Evolutionary conservation across 2,113 vertebrate genomes (phyloP).

Genomic region (Donacobius atricapilla): DNA sequence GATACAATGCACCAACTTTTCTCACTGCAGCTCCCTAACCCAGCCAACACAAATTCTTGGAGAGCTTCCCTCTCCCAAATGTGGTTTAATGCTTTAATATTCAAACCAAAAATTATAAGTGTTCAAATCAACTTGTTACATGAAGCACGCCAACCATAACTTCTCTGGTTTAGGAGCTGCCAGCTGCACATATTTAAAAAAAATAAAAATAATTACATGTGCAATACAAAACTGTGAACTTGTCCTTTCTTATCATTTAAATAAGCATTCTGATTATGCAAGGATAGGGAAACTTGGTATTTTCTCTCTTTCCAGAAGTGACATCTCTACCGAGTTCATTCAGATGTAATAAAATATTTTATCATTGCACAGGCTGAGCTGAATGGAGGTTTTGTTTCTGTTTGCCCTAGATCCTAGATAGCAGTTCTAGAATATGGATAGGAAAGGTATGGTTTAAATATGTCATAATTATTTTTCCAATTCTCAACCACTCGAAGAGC

Average conservation of each 20-base stretch:
- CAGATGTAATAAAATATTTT: neutral
- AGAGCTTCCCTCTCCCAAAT: neutral
- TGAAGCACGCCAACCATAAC: neutral
- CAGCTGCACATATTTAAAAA: neutral
- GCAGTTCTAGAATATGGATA: neutral
- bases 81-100: neutral
- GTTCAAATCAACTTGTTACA: neutral
- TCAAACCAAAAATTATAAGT: neutral
- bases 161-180: neutral
- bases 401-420: neutral
- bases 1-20: neutral
- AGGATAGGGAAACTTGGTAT: neutral
- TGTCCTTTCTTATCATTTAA: neutral
- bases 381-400: neutral
- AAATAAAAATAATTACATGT: neutral
- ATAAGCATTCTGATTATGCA: neutral
- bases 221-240: neutral
- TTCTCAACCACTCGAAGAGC: neutral
- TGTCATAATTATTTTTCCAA: neutral
- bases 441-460: neutral
- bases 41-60: slow-evolving; percentile 1
- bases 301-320: neutral
- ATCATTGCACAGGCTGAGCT: neutral
- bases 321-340: neutral
- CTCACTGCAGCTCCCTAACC: neutral